phyloP scores from a whole-genome alignment of 2,113 vertebrate genomes.

The Pterophyllum scalare region DNA sequence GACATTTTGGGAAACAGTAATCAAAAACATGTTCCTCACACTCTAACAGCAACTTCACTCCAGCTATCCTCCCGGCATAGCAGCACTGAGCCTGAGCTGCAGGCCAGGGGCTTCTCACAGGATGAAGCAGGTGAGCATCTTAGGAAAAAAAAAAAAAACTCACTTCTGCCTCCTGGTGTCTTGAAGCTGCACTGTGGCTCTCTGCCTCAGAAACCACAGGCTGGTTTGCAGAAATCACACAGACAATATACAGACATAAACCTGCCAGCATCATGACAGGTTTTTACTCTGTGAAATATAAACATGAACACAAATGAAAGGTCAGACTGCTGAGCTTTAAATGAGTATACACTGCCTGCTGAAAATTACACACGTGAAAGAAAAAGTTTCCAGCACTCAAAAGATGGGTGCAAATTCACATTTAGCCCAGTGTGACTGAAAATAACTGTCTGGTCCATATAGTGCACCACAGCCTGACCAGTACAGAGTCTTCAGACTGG shows the following conservation, averaged over 20 bases:
- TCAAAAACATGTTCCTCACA: background rate
- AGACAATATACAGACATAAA: background rate
- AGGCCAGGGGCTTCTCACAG: background rate
- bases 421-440: constrained; percentile 23
- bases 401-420: constrained; percentile 2
- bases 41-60: background rate
- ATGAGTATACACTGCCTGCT: background rate
- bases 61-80: background rate
- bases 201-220: background rate
- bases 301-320: background rate
- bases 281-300: background rate
- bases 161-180: constrained; percentile 76
- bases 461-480: constrained; percentile 16
- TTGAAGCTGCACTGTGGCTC: constrained; percentile 14
- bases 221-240: background rate
- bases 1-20: too few relatives aligned
- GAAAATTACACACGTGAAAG: constrained; percentile 12
- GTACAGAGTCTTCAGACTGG: constrained; percentile 16
- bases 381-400: constrained; percentile 26
- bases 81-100: background rate
- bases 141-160: constrained; percentile 19
- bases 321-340: background rate
- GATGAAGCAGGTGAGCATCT: background rate
- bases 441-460: constrained; percentile 7
- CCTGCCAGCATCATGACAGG: constrained; percentile 8